Evolutionary conservation across 2,888 invertebrate genomes (phyloP), one percentile per base, ranked within the genome.

Genomic region (Carpatolechia fugitivella): DNA sequence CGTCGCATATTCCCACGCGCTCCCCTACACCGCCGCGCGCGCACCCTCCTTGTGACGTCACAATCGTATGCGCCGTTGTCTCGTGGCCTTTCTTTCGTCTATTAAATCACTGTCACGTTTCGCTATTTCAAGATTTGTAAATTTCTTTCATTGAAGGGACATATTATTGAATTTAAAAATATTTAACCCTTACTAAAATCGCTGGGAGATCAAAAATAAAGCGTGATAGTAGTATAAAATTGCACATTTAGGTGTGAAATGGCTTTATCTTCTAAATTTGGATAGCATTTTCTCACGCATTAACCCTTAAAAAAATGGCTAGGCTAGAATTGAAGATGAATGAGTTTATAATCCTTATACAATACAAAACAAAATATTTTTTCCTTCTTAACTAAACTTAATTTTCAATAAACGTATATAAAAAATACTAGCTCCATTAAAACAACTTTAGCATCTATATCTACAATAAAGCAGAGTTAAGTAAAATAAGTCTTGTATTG

Each of bases 1-100:
- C 44, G 40, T 13, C 29, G 24, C n/a, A 77, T 79, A 78, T 90
- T 88, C 88, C 82, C 89, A 88, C 88, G 88, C 78, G 80, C 74
- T 68, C 82, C 84, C 85, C 61, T 33, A 20, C 60, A 63, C 61
- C 24, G 63, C 61, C 24, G 47, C 61, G 55, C 35, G 50, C 67
- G 64, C 68, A 71, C 62, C 73, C 70, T 66, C 68, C 62, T 54
- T 57, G 64, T 74, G 70, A 79, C 80, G 79, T 78, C 78, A 78
- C 66, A 60, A 58, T 51, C 57, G 54, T 61, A 38, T 49, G 35
- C 53, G 13, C 36, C 46, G 13, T 41, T 14, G 52, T 46, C 58
- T 55, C 58, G 58, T 58, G 52, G 54, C 52, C 11, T 41, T 56
- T 54, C 33, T 48, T 13, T 46, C 11, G 7, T 33, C 33, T 58